A percentile compares a stretch with the other conserved stretches of the same genome.
phyloP scores from a whole-genome alignment of 2,888 invertebrate genomes.

The Kryphioiulus occultus region DNA sequence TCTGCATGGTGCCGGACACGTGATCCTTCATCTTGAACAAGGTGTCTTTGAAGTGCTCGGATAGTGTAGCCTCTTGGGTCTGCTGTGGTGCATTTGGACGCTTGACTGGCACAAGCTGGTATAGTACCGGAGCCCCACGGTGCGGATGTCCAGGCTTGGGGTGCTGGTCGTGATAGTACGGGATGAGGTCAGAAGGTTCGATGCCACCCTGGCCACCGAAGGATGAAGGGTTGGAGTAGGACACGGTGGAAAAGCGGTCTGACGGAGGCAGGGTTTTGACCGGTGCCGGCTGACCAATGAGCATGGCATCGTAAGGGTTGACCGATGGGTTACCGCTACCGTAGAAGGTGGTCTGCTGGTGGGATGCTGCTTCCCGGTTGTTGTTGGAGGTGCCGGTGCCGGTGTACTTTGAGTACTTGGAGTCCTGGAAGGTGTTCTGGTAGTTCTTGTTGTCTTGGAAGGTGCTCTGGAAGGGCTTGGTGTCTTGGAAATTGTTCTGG shows the following conservation, averaged over 20 bases:
- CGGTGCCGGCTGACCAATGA: background rate
- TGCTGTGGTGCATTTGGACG: background rate
- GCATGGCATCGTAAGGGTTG: constrained; percentile 41
- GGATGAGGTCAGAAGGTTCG: constrained; percentile 47
- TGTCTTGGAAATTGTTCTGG: too few species aligned
- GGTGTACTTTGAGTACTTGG: background rate
- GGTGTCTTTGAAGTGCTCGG: constrained; percentile 49
- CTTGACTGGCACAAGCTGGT: constrained; percentile 47
- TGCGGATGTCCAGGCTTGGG: background rate
- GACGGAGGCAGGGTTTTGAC: constrained; percentile 36
- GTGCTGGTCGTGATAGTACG: constrained; percentile 49
- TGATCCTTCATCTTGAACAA: constrained; percentile 49
- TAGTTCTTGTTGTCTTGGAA: background rate
- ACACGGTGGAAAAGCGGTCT: constrained; percentile 44
- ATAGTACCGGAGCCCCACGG: constrained; percentile 1
- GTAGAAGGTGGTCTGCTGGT: background rate
- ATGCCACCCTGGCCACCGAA: constrained; percentile 37
- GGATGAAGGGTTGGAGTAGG: constrained; percentile 43
- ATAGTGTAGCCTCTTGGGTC: background rate
- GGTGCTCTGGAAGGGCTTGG: background rate
- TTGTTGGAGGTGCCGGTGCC: background rate
- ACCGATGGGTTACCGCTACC: background rate
- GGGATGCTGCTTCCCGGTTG: background rate
- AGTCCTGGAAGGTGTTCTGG: constrained; percentile 35
- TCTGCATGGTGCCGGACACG: constrained; percentile 48